Conservation (phyloP, 2,113 vertebrate genomes). For the Alligator mississippiensis region DNA sequence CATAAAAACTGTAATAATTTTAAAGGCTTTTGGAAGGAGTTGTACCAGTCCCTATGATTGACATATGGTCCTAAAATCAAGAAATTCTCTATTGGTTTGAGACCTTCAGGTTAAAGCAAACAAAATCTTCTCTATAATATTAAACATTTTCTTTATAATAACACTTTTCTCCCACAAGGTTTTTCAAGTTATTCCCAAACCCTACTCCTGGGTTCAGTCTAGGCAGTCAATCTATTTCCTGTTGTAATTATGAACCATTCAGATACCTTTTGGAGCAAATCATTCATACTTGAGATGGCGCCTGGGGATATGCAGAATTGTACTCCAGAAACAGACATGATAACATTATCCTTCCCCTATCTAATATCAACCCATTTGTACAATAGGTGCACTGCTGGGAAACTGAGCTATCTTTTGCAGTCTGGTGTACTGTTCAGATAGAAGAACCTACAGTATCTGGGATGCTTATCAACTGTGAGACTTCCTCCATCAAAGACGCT, state of each 20-base stretch:
- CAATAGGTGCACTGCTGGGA: neutral
- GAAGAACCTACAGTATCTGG: neutral
- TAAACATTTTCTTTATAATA: neutral
- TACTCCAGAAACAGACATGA: neutral
- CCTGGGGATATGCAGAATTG: neutral
- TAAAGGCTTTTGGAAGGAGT: neutral
- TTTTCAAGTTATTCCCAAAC: neutral
- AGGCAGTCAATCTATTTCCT: neutral
- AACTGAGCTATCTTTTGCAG: neutral
- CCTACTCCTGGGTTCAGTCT: neutral
- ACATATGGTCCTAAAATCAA: neutral
- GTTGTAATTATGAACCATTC: neutral
- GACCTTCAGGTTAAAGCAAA: neutral
- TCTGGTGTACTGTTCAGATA: neutral
- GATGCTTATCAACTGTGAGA: neutral
- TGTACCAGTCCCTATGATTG: neutral
- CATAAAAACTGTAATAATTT: fast-evolving
- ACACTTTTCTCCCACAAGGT: neutral
- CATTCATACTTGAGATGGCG: fast-evolving
- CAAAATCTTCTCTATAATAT: neutral
- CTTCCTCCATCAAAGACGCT: neutral
- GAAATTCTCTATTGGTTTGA: neutral
- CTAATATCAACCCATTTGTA: neutral
- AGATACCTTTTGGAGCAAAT: neutral
- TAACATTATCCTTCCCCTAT: fast-evolving